Conservation (phyloP, 2,888 invertebrate genomes). For the Bugulina stolonifera region DNA sequence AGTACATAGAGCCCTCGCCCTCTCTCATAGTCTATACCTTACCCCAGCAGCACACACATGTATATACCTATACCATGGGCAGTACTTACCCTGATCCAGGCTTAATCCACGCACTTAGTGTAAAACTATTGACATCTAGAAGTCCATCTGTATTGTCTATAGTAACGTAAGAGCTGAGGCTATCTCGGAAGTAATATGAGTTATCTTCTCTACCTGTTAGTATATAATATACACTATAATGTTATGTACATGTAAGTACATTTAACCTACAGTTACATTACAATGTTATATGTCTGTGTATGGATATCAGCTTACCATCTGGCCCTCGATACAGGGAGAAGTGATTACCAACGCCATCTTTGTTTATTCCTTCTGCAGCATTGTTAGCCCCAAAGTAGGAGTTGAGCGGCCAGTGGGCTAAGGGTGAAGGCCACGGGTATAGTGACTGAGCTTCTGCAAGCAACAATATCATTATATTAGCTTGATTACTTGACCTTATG, state of each 20-base stretch:
- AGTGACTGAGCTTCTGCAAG: slow-evolving; percentile 2
- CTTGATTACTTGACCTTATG: not conserved
- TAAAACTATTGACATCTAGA: slow-evolving; percentile 2
- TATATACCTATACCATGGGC: no score
- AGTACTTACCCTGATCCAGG: not conserved
- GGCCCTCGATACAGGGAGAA: not conserved
- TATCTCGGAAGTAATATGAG: not conserved
- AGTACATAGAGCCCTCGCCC: no score
- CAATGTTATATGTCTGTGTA: no score
- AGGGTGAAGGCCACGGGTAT: slow-evolving; percentile 9
- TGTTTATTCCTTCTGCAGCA: slow-evolving; percentile 1
- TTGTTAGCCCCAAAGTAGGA: not conserved
- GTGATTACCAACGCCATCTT: not conserved
- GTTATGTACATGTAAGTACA: no score
- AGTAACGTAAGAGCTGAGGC: not conserved
- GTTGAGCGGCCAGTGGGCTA: slow-evolving; percentile 13
- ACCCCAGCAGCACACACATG: no score
- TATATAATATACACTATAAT: no score
- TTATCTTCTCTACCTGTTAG: no score
- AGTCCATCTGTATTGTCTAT: not conserved
- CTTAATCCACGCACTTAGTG: slow-evolving; percentile 4
- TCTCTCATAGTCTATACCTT: no score
- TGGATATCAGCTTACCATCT: slow-evolving; percentile 8
- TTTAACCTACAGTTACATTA: no score
- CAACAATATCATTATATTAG: no score